phyloP scores from a whole-genome alignment of 2,797 vertebrate genomes.

The Erpetoichthys calabaricus region DNA sequence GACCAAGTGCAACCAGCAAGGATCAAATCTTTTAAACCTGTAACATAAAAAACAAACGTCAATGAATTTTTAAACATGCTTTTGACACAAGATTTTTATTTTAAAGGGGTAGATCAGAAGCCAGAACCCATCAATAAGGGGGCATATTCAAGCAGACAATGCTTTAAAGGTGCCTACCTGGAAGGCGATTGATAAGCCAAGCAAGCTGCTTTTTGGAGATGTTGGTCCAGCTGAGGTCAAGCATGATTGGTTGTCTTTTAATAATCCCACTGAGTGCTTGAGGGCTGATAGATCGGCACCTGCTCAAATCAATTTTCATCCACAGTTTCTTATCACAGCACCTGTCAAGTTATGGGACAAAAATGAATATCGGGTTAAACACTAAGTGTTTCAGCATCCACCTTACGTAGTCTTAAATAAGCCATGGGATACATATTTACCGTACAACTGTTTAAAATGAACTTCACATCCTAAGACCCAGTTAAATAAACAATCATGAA shows the following conservation, averaged over 20 bases:
- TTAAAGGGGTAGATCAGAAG: background rate
- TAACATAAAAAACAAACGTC: no score
- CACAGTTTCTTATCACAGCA: conserved; percentile 94
- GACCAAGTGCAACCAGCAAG: conserved; percentile 86
- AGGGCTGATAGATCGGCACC: conserved; percentile 81
- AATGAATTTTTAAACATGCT: no score
- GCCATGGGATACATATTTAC: no score
- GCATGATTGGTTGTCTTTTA: conserved; percentile 81
- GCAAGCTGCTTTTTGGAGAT: conserved; percentile 95
- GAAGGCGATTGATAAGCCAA: conserved; percentile 86
- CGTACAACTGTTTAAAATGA: no score
- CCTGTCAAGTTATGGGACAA: conserved; percentile 40
- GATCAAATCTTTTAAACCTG: conserved; percentile 90
- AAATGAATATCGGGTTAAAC: background rate
- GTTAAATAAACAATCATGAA: no score
- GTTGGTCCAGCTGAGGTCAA: conserved; percentile 93
- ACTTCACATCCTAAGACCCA: no score
- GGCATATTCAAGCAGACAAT: no score
- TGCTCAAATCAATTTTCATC: conserved; percentile 83
- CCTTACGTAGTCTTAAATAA: no score
- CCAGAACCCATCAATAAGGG: background rate
- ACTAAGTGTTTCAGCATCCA: no score
- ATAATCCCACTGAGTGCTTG: conserved; percentile 91
- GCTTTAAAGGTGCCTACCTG: conserved; percentile 47
- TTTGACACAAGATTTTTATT: no score